phyloP scores from a whole-genome alignment of 1,140 invertebrate genomes.

The Aphaenogaster rudis region DNA sequence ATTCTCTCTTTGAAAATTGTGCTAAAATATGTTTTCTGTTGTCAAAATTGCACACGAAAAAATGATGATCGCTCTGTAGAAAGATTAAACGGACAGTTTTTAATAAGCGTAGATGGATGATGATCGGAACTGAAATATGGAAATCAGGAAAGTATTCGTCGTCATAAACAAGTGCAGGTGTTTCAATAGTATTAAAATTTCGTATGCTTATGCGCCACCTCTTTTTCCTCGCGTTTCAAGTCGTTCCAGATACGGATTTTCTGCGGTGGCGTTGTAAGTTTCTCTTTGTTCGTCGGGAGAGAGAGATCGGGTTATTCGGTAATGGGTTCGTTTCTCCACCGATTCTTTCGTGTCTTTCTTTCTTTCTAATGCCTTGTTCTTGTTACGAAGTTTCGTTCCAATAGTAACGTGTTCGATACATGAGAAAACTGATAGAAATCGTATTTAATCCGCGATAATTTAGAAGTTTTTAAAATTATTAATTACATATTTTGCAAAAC shows the following conservation, averaged over 20 bases:
- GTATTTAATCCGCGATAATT: neutral
- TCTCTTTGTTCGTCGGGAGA: slow-evolving; percentile 40
- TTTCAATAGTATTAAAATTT: neutral
- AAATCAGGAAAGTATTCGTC: neutral
- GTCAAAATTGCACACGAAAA: neutral
- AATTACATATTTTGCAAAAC: neutral
- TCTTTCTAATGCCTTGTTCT: neutral
- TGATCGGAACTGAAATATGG: neutral
- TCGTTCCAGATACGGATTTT: neutral
- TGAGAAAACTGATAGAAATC: neutral
- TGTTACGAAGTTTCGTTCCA: slow-evolving; percentile 3
- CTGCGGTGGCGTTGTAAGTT: slow-evolving; percentile 6
- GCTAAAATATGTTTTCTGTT: neutral
- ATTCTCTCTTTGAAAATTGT: neutral
- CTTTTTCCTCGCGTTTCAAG: slow-evolving; percentile 3
- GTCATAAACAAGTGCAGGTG: neutral
- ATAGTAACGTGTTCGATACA: neutral
- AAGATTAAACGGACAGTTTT: neutral
- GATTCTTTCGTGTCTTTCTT: slow-evolving; percentile 16
- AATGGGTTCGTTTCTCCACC: slow-evolving; percentile 54
- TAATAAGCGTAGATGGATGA: neutral
- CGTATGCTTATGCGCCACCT: neutral
- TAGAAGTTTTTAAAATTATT: neutral
- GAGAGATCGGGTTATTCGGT: slow-evolving; percentile 59
- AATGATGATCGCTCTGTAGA: neutral